phyloP scores from a whole-genome alignment of 2,888 invertebrate species.

The Rhagonycha fulva region DNA sequence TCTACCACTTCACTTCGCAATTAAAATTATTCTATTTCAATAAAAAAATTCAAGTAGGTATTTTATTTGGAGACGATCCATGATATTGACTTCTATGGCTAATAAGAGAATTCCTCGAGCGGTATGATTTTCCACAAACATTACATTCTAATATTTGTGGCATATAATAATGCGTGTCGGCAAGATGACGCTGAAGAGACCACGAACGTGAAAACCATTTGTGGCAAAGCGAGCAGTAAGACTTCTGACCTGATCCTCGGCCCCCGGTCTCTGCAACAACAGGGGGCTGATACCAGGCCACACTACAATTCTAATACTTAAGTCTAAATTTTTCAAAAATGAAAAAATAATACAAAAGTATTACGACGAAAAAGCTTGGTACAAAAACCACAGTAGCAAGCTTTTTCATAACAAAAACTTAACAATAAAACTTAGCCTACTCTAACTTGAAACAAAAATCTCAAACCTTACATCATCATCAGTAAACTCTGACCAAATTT shows the following conservation, averaged over 20 bases:
- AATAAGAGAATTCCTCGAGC: constrained; percentile 42
- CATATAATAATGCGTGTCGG: constrained; percentile 52
- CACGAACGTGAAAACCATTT: constrained; percentile 53
- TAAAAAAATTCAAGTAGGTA: not conserved
- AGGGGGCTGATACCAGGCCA: constrained; percentile 26
- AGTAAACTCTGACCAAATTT: not conserved
- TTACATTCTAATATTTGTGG: constrained; percentile 56
- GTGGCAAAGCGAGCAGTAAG: constrained; percentile 11
- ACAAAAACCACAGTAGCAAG: not conserved
- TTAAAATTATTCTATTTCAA: not conserved
- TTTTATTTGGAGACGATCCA: constrained; percentile 33
- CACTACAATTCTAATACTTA: constrained; percentile 8
- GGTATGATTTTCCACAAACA: constrained; percentile 53
- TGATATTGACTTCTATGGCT: constrained; percentile 59
- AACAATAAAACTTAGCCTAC: not conserved
- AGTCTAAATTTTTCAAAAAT: not conserved
- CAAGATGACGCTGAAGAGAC: constrained; percentile 58
- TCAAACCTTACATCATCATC: not conserved
- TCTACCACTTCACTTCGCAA: not conserved
- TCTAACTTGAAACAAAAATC: not conserved
- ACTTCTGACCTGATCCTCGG: constrained; percentile 43
- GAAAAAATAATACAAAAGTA: not conserved
- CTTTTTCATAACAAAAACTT: constrained; percentile 1
- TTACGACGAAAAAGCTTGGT: not conserved
- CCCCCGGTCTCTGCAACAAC: constrained; percentile 40